Evolutionary conservation across 2,113 vertebrate species (phyloP), one percentile per base, ranked within the genome.

Genomic region (Nerophis ophidion): DNA sequence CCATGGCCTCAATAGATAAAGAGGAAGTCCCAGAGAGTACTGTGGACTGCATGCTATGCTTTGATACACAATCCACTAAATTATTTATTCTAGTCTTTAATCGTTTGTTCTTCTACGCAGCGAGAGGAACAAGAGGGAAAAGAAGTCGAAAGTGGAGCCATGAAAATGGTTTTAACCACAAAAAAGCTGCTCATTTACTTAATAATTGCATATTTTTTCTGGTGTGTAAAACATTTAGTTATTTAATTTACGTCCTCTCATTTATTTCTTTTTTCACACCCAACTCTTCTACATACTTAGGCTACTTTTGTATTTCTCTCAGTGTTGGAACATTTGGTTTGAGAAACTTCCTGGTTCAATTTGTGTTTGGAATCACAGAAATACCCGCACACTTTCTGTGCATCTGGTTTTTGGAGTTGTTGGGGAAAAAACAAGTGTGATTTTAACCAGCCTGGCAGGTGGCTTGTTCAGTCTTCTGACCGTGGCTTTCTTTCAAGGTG

Each of bases 261-360:
- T 40, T 8, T 40, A 8, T 40, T 40, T 40, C 38, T 2, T 5
- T 16, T 7, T 19, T 36, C 4, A 36, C 8, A 55, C 34, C 9
- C 12, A 92, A 90, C 86, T 88, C 87, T 71, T 67, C 79, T 0
- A 0, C 84, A 0, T 79, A 0, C 0, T 84, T 88, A 1, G 65
- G 60, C 48, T 89, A 84, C 61, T 79, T 73, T 1, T 81, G 56
- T 2, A 46, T 91, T 53, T 12, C 6, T 12, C 33, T 87, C 7
- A 88, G 77, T 19, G 55, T 88, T 17, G 82, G 52, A 1, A 76
- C 79, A 1, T 75, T 81, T 1, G 85, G 75, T 3, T 1, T 80
- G 51, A 58, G 69, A 71, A 65, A 80, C 54, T 74, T 85, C 58
- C 17, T 86, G 53, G 73, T 66, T 7, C 71, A 85, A 42, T 13